phyloP scores from a whole-genome alignment of 2,113 vertebrate genomes.

The Meles meles region DNA sequence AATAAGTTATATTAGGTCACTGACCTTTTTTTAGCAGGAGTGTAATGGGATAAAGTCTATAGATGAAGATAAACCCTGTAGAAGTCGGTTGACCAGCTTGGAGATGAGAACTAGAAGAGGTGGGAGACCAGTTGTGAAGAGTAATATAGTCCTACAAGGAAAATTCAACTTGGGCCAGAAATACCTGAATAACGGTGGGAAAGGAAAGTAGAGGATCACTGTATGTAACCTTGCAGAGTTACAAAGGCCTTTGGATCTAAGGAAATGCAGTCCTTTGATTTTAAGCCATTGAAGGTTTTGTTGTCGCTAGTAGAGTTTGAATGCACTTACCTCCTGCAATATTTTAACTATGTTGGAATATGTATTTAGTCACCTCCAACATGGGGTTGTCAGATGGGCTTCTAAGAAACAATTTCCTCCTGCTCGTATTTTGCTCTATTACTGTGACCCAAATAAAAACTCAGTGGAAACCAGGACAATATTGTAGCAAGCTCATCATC shows the following conservation, averaged over 20 bases:
- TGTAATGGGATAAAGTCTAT: not conserved
- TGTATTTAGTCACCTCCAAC: not conserved
- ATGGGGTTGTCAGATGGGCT: not conserved
- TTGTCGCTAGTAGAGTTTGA: not conserved
- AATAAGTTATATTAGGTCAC: not conserved
- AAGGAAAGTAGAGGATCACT: not conserved
- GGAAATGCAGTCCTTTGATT: not conserved
- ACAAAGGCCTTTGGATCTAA: not conserved
- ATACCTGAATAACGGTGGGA: not conserved
- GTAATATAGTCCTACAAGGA: too few relatives aligned
- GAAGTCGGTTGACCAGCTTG: not conserved
- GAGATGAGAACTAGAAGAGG: not conserved
- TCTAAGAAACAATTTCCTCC: not conserved
- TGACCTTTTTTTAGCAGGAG: not conserved
- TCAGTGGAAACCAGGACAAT: not conserved
- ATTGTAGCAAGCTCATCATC: constrained; percentile 4
- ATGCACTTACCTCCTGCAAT: not conserved
- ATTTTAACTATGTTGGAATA: not conserved
- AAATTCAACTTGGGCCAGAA: not conserved
- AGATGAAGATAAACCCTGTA: not conserved
- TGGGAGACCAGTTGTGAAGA: not conserved
- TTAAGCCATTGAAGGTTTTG: not conserved
- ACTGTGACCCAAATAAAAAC: constrained; percentile 35
- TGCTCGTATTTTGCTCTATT: not conserved
- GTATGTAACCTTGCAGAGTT: not conserved